Base-by-base conservation (phyloP, 1,140 invertebrate species). In the Eufriesea mexicana region DNA sequence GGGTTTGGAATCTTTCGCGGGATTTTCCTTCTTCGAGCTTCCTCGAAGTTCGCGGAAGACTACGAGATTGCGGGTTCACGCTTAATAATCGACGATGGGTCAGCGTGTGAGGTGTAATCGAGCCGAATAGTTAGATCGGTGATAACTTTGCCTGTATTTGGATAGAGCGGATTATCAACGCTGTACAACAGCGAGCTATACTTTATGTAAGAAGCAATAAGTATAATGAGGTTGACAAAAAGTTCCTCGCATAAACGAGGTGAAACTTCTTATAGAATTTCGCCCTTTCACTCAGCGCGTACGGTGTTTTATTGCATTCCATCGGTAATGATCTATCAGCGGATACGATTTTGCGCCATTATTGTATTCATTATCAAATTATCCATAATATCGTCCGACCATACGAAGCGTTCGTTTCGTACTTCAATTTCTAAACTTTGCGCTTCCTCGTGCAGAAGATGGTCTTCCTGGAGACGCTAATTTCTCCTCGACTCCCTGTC, bases 331-430 rank as follows among this genome's bases (percentile, higher is more conserved):
- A 72, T 72, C 70, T 54, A 72, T 72, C 70, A 23, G 70, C 12
- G 49, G 49, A 28, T 72, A 35, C 28, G 28, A 72, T 54, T 72
- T 54, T 23, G 18, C 70, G 18, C 70, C 28, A 23, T 72, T 55
- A 35, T 55, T 72, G 25, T 72, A 25, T 54, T 72, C 70, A 54
- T 55, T 72, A 72, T 72, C 70, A 35, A 72, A 72, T 72, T 72
- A 72, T 55, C 49, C 5, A 54, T 49, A 9, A 54, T 72, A 72
- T 14, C 23, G 20, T 54, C 28, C 23, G 49, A 35, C 25, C 70
- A 5, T 35, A 72, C 1, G 28, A 28, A 28, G 47, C 20, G 47
- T 47, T 51, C 23, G n/a, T 70, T 49, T 42, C 14, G 8, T 55
- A 35, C 47, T 49, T 28, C 45, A 16, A 54, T 9, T 51, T 55